Conservation (phyloP, 37 sponge, comb jelly and placozoan species). For the Beroe forskalii region DNA sequence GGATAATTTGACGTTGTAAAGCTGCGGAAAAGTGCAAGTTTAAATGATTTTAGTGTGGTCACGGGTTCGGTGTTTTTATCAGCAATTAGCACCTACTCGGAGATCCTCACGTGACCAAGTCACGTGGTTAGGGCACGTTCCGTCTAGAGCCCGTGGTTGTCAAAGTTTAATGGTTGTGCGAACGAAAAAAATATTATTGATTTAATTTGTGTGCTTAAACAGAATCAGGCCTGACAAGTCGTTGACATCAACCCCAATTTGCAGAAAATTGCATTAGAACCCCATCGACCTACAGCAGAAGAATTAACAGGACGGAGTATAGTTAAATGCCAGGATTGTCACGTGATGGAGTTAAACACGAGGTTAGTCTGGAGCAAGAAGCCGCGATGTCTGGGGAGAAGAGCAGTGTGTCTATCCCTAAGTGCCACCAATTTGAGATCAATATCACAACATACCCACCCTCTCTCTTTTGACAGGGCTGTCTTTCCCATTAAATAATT, state of each 20-base stretch:
- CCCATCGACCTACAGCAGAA: constrained; percentile 24
- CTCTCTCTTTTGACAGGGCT: no score
- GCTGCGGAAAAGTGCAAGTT: constrained; percentile 64
- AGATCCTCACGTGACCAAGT: background rate
- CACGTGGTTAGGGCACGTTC: constrained; percentile 32
- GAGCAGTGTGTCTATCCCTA: no score
- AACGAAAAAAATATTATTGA: constrained; percentile 60
- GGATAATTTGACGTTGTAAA: constrained; percentile 44
- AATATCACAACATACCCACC: no score
- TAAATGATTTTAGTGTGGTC: constrained; percentile 31
- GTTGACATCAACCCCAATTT: constrained; percentile 59
- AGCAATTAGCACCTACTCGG: constrained; percentile 64
- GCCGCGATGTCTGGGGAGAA: no score
- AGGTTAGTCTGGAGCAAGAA: no score
- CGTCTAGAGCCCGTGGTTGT: background rate
- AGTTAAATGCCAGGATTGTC: constrained; percentile 13
- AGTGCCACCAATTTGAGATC: no score
- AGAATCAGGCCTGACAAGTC: constrained; percentile 30
- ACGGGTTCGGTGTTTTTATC: constrained; percentile 39
- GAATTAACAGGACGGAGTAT: constrained; percentile 10
- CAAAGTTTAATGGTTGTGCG: constrained; percentile 62
- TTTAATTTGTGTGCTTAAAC: constrained; percentile 59
- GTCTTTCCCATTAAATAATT: no score
- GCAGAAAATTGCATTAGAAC: constrained; percentile 59
- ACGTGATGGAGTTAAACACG: background rate